Evolutionary conservation across 2,888 invertebrate genomes (phyloP).

Genomic region (Agonopterix heracliana): DNA sequence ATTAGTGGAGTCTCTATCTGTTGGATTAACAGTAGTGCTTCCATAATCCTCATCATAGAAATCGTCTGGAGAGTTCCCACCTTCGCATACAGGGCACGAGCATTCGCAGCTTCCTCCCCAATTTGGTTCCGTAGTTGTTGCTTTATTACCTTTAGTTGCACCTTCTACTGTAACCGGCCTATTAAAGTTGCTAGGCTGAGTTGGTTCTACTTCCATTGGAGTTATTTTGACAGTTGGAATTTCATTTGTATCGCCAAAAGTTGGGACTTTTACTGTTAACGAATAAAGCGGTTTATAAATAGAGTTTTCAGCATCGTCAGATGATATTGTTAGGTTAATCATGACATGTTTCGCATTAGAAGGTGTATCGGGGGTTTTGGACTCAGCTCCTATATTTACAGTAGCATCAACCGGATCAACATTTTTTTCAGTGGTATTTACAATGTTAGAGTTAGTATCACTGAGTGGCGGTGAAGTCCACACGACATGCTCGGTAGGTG

Average conservation of each 20-base stretch:
- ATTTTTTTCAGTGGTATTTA: slow-evolving; percentile 24
- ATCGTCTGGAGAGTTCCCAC: slow-evolving; percentile 45
- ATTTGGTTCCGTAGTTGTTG: slow-evolving; percentile 30
- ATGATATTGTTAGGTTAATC: slow-evolving; percentile 88
- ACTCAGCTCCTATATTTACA: slow-evolving; percentile 40
- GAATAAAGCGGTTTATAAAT: slow-evolving; percentile 83
- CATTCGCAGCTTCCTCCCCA: slow-evolving; percentile 84
- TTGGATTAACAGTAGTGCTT: slow-evolving; percentile 25
- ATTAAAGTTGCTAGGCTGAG: slow-evolving; percentile 58
- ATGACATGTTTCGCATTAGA: slow-evolving; percentile 79
- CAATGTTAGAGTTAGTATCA: slow-evolving; percentile 40
- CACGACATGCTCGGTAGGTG: slow-evolving; percentile 44
- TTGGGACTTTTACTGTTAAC: slow-evolving; percentile 87
- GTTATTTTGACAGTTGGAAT: slow-evolving; percentile 76
- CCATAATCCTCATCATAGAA: slow-evolving; percentile 61
- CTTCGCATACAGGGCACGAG: slow-evolving; percentile 81
- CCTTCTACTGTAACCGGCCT: slow-evolving; percentile 59
- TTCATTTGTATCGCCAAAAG: slow-evolving; percentile 69
- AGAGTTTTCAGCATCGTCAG: slow-evolving; percentile 72
- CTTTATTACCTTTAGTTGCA: slow-evolving; percentile 31
- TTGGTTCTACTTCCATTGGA: slow-evolving; percentile 60
- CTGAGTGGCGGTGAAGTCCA: slow-evolving; percentile 33
- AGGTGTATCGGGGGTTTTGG: slow-evolving; percentile 43
- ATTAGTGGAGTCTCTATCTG: slow-evolving; percentile 13
- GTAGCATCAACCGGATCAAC: slow-evolving; percentile 26